phyloP scores from a whole-genome alignment of 2,113 vertebrate genomes.

The Pyrgilauda ruficollis region DNA sequence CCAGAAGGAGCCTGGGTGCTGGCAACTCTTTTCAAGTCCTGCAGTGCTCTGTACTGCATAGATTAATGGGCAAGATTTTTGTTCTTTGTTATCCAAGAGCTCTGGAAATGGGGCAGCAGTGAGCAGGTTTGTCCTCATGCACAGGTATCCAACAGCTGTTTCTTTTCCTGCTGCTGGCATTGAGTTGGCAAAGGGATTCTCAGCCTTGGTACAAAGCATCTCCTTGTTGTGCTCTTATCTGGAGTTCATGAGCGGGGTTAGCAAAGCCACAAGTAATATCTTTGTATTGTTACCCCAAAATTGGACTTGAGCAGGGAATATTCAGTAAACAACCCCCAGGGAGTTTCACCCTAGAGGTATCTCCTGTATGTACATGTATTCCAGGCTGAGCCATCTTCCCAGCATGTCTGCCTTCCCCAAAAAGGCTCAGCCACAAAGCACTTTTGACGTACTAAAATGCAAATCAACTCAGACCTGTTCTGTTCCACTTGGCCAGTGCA shows the following conservation, averaged over 20 bases:
- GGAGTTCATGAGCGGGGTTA: neutral
- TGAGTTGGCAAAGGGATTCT: neutral
- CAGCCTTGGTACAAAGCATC: neutral
- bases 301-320: neutral
- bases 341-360: neutral
- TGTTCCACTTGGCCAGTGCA: neutral
- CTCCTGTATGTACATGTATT: neutral
- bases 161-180: neutral
- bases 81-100: neutral
- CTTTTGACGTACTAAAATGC: neutral
- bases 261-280: neutral
- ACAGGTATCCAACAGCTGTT: neutral
- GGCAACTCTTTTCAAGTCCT: neutral
- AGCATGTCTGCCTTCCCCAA: neutral
- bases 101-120: neutral
- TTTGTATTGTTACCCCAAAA: neutral
- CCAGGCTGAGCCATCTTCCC: neutral
- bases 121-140: neutral
- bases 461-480: neutral
- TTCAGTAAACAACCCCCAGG: neutral
- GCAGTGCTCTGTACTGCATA: neutral
- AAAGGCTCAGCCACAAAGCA: neutral
- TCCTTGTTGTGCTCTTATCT: neutral
- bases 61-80: neutral
- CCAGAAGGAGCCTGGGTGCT: neutral